Conservation (phyloP, 2,113 vertebrate genomes). For the Coracopsis vasa region DNA sequence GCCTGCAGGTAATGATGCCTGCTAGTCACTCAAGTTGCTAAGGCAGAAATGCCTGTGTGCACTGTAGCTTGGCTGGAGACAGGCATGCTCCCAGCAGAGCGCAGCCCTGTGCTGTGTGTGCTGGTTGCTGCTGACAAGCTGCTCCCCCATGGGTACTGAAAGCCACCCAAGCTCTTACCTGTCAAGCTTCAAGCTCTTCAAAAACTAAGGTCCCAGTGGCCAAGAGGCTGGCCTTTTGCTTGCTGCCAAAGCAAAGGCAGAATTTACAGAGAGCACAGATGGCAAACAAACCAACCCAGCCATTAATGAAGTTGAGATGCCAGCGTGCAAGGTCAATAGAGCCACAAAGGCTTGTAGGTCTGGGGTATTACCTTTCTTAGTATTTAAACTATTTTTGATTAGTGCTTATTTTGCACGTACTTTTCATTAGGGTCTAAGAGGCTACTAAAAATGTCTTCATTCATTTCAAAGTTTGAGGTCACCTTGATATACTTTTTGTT, state of each 20-base stretch:
- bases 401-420: neutral
- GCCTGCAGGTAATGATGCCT: neutral
- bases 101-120: neutral
- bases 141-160: neutral
- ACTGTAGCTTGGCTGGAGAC: neutral
- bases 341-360: rapidly evolving
- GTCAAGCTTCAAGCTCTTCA: neutral
- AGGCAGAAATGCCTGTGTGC: neutral
- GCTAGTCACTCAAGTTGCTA: neutral
- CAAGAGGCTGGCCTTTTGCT: neutral
- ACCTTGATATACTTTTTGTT: neutral
- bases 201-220: neutral
- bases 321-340: neutral
- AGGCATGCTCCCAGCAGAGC: neutral
- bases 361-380: neutral
- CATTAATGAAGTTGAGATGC: neutral
- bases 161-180: neutral
- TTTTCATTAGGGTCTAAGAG: neutral
- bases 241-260: neutral
- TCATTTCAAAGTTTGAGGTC: neutral
- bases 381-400: neutral
- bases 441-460: neutral
- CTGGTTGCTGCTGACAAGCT: neutral
- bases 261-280: too few relatives aligned
- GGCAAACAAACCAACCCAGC: neutral